Evolutionary conservation across 2,113 vertebrate species (phyloP).

Genomic region (Phrynosoma platyrhinos): DNA sequence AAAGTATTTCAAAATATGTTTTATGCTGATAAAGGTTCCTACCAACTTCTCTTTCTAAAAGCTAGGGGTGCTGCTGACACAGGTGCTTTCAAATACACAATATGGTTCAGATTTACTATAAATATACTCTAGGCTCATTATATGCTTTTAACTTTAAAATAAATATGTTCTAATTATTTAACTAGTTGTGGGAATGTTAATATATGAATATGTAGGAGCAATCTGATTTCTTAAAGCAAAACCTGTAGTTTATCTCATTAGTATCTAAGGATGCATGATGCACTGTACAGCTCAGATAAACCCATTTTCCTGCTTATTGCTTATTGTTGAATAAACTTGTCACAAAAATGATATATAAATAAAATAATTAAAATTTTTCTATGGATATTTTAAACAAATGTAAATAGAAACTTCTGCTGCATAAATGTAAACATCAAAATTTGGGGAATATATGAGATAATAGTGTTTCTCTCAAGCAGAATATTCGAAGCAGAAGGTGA

Average conservation of each 20-base stretch:
- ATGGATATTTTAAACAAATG: not conserved
- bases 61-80: conserved; percentile 37
- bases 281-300: not conserved
- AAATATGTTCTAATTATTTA: conserved; percentile 50
- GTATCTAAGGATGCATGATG: not conserved
- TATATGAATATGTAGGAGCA: not conserved
- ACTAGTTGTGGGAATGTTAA: not conserved
- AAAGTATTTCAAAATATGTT: conserved; percentile 60
- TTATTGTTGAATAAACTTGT: not conserved
- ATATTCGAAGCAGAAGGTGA: too few species aligned
- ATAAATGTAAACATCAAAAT: not conserved
- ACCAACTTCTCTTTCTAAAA: conserved; percentile 36
- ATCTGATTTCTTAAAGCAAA: conserved; percentile 31
- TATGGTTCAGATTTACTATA: conserved; percentile 49
- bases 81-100: conserved; percentile 57
- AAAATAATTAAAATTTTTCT: not conserved
- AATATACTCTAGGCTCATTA: conserved; percentile 40
- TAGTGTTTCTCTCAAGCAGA: too few species aligned
- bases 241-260: conserved; percentile 1
- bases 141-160: conserved; percentile 32
- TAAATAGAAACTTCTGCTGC: not conserved
- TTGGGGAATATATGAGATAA: too few species aligned
- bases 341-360: not conserved
- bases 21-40: conserved; percentile 71
- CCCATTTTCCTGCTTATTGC: not conserved